Evolutionary conservation across 2,888 invertebrate genomes (phyloP), one percentile per base, ranked within the genome.

Genomic region (Limenitis camilla): DNA sequence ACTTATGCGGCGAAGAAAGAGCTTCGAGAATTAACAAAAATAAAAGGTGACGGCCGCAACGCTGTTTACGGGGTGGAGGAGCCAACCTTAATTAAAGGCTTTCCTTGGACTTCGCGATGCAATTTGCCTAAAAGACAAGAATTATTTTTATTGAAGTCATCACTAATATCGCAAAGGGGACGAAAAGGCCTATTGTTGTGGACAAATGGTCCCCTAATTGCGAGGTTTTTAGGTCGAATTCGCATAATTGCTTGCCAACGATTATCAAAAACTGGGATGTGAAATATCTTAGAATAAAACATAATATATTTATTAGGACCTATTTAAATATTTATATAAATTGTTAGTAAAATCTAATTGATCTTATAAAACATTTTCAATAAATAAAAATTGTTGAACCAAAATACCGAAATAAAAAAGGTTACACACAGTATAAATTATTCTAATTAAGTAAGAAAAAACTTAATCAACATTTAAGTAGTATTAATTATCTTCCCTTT

Each of bases 111-210:
- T 85, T 83, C 82, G 81, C 84, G 83, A 85, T 85, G 87, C 87
- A 87, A 87, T 87, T 87, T 87, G 85, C 81, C 69, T 86, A 85
- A 86, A 87, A 86, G 87, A 87, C 86, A 85, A 84, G 87, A 87
- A 87, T 87, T 87, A 87, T 87, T 87, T 87, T 87, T 87, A 87
- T 87, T 87, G 87, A 86, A 87, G 87, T 85, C 87, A 87, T 87
- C 87, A 86, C 86, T 87, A 87, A 87, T 87, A 87, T 86, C 73
- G 66, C 69, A 76, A 72, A 73, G 72, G 72, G 74, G 68, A 66
- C 59, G 60, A 59, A 63, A 59, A 70, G 63, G 67, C 64, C 81
- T 69, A 80, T 87, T 87, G 86, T 87, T 83, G 73, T 75, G 78
- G 76, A 76, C 80, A 76, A 87, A 87, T 85, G 83, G 81, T 68